A percentile compares a stretch with the other conserved stretches of the same genome.
Conservation (phyloP, 2,888 invertebrate species). For the Emmelina monodactyla region DNA sequence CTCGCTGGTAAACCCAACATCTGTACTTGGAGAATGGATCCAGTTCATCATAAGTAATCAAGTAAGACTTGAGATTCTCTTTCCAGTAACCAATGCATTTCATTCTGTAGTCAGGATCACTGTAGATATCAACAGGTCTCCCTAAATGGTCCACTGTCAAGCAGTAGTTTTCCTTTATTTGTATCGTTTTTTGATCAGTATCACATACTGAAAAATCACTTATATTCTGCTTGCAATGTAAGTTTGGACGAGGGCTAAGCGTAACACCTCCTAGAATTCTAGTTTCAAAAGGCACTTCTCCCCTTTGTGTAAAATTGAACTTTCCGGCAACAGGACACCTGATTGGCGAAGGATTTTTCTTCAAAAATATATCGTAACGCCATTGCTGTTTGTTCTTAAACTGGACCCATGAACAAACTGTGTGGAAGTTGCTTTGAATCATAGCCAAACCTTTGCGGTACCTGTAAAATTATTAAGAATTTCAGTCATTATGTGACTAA, state of each 20-base stretch:
- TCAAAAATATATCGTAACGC: constrained; percentile 86
- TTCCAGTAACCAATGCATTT: constrained; percentile 98
- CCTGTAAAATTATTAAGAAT: constrained; percentile 38
- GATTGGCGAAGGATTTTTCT: constrained; percentile 89
- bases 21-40: constrained; percentile 95
- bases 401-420: constrained; percentile 94
- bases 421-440: constrained; percentile 88
- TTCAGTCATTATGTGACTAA: neutral
- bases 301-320: constrained; percentile 90
- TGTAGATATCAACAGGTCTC: constrained; percentile 94
- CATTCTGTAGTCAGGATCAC: constrained; percentile 95
- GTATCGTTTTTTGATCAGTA: constrained; percentile 92
- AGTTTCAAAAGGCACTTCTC: constrained; percentile 91
- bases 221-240: constrained; percentile 91
- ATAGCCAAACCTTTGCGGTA: constrained; percentile 89
- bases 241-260: constrained; percentile 89
- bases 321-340: constrained; percentile 97
- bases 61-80: constrained; percentile 94
- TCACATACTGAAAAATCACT: constrained; percentile 97
- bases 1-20: constrained; percentile 97
- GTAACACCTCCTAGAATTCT: constrained; percentile 96
- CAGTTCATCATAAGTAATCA: constrained; percentile 94
- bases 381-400: constrained; percentile 85
- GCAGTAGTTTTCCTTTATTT: constrained; percentile 95
- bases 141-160: constrained; percentile 96